A percentile compares a stretch with the other conserved stretches of the same genome.
These are phyloP conservation scores for Pinna nobilis DNA, from an alignment of 1,140 invertebrate genomes.

Conservation along the genomic window DNA sequence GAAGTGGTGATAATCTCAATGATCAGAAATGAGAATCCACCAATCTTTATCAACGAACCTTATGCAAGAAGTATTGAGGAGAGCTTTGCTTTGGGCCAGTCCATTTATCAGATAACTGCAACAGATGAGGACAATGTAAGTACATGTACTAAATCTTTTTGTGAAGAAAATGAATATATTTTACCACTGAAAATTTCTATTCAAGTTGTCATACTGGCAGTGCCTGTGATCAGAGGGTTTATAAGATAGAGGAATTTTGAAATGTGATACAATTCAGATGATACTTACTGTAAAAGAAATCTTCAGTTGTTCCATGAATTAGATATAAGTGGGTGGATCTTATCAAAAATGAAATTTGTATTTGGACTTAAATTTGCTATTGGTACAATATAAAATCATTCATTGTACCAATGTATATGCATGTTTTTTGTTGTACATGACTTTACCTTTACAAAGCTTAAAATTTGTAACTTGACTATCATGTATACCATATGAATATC, in stretches of 20 bases:
- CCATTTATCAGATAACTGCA: conserved; percentile 40
- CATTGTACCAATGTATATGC: no score
- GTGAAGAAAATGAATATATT: conserved; percentile 34
- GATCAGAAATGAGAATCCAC: conserved; percentile 80
- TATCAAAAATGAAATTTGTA: no score
- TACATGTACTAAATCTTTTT: conserved; percentile 25
- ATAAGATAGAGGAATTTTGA: background rate
- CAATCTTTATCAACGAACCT: conserved; percentile 36
- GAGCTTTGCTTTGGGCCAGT: conserved; percentile 17
- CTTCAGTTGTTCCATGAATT: conserved; percentile 9
- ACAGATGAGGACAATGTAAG: conserved; percentile 43
- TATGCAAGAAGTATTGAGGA: conserved; percentile 44
- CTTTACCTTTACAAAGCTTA: no score
- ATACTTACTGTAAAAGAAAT: background rate
- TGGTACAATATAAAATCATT: no score
- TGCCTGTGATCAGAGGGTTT: background rate
- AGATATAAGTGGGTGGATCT: no score
- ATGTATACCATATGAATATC: no score
- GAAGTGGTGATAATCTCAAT: conserved; percentile 80
- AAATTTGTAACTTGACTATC: no score
- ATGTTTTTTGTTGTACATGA: no score
- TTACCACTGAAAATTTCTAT: conserved; percentile 43
- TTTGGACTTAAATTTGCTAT: no score
- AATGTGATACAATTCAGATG: no score
- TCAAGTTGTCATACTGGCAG: conserved; percentile 27